Base-by-base conservation (phyloP, 2,797 vertebrate species). In the Florisuga fusca region DNA sequence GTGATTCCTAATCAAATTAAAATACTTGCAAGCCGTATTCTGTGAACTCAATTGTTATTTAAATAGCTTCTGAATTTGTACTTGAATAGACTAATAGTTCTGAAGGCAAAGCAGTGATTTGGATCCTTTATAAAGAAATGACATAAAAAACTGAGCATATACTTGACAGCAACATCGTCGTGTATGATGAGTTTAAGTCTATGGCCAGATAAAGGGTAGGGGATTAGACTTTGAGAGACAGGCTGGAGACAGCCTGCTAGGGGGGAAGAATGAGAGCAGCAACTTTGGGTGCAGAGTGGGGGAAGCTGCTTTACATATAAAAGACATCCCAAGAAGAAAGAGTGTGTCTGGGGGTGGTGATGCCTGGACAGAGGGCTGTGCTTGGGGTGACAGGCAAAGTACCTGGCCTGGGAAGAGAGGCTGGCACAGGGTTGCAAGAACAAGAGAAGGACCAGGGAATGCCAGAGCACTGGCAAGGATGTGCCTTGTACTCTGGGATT, bases 1-100 rank as follows among this genome's bases (percentile, higher is more conserved):
- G 90, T 93, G 92, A 89, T 91, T 90, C 69, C 62, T 90, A 94
- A 94, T 95, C 81, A 96, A 95, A 96, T 96, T 93, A 95, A 93
- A 97, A 89, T 89, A 92, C 89, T 92, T 81, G 67, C 73, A 86
- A 81, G 76, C 51, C 84, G 69, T 92, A 78, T 91, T 86, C 89
- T 92, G 46, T 86, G 73, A 91, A 84, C 55, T 9, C 45, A 86
- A 92, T 96, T 95, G 95, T 95, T 59, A 95, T 94, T 96, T 96
- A 96, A 96, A 97, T 93, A 38, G 31, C 2, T 0, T 50, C 41
- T 78, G 33, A 89, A 90, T 48, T 62, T 38, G 51, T 91, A 96
- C 85, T 92, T 90, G 85, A 88, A 94, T 86, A 91, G 92, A 59
- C 83, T 82, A 81, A 66, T 43, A 87, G 87, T 76, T 96, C 82